Evolutionary conservation across 2,797 vertebrate species (phyloP).

Genomic region (Spinibarbus caldwelli): DNA sequence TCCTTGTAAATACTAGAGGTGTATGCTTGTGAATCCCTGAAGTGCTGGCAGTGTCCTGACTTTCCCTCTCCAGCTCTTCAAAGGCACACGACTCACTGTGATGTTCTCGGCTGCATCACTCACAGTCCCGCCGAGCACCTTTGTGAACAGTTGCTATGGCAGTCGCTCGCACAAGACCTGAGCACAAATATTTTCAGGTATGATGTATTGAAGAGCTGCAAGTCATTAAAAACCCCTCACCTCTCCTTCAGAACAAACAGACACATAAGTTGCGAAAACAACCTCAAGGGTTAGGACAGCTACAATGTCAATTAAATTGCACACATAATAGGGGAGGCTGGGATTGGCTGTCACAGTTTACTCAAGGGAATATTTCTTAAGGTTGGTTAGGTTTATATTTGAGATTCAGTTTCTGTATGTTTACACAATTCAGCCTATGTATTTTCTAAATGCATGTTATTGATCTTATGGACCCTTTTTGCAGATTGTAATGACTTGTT

Average conservation of each 20-base stretch:
- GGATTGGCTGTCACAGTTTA: constrained; percentile 42
- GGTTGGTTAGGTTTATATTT: background rate
- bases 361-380: constrained; percentile 5
- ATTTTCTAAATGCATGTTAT: background rate
- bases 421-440: background rate
- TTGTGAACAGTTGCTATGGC: constrained; percentile 44
- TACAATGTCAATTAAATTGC: constrained; percentile 38
- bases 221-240: constrained; percentile 45
- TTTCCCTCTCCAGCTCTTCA: constrained; percentile 30
- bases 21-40: constrained; percentile 24
- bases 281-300: background rate
- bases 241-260: constrained; percentile 18
- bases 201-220: constrained; percentile 38
- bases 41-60: constrained; percentile 29
- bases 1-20: constrained; percentile 7
- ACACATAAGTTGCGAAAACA: constrained; percentile 15
- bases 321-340: constrained; percentile 34
- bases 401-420: background rate
- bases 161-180: constrained; percentile 23
- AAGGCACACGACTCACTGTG: constrained; percentile 28
- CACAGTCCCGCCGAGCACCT: constrained; percentile 9
- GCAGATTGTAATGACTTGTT: too few relatives aligned
- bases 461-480: too few relatives aligned
- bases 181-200: constrained; percentile 36
- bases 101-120: constrained; percentile 36